A percentile compares a stretch with the other conserved stretches of the same genome.
phyloP scores from a whole-genome alignment of 2,888 invertebrate genomes.

The Dolomedes plantarius region DNA sequence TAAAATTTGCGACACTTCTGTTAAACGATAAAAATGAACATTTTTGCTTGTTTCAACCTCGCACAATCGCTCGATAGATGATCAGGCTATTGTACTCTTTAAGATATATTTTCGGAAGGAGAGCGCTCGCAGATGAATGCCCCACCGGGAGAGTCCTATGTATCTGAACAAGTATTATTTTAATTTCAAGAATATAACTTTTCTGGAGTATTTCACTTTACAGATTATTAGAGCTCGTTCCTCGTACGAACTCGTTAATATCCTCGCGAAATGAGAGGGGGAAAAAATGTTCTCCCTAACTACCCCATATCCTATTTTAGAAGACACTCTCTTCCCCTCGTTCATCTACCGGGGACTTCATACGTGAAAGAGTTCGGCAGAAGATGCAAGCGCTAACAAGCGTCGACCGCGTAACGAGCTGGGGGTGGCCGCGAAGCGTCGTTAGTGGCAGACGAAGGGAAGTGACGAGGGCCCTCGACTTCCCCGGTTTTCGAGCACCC shows the following conservation, averaged over 20 bases:
- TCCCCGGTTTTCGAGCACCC: conserved; percentile 13
- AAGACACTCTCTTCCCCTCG: neutral
- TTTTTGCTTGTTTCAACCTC: too few relatives aligned
- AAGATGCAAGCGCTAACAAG: conserved; percentile 58
- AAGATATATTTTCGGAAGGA: too few relatives aligned
- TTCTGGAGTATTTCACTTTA: too few relatives aligned
- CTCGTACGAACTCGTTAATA: neutral
- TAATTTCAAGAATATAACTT: too few relatives aligned
- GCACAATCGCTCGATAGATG: too few relatives aligned
- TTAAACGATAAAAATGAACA: too few relatives aligned
- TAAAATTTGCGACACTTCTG: too few relatives aligned
- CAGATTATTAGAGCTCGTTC: too few relatives aligned
- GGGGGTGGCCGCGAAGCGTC: conserved; percentile 21
- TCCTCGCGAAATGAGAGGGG: neutral
- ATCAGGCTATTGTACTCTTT: too few relatives aligned
- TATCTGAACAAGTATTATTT: too few relatives aligned
- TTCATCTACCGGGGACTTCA: neutral
- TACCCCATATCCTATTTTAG: neutral
- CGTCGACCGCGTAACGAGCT: conserved; percentile 58
- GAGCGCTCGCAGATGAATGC: too few relatives aligned
- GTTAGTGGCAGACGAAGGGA: conserved; percentile 49
- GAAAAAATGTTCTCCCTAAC: neutral
- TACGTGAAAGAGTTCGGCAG: conserved; percentile 36
- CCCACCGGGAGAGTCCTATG: too few relatives aligned
- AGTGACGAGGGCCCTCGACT: conserved; percentile 39